Evolutionary conservation across 2,888 invertebrate genomes (phyloP), one percentile per base, ranked within the genome.

Genomic region (Malthinus seriepunctatus): DNA sequence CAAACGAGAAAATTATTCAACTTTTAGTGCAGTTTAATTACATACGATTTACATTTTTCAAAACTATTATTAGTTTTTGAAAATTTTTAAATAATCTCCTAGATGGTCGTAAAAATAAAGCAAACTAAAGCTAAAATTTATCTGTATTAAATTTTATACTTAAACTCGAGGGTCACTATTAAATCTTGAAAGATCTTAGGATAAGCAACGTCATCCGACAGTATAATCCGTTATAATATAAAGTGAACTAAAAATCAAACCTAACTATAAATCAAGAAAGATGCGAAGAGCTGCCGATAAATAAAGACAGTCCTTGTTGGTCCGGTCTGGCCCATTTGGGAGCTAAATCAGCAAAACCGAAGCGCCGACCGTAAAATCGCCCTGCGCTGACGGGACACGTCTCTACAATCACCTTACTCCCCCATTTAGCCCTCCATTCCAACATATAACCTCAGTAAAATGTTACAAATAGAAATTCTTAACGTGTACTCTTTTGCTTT

Each of bases 261-360:
- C 62, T 66, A 66, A 66, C 62, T 66, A 69, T 72, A 72, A 72
- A 72, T 71, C 72, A 71, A 67, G 58, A 60, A 60, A 53, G 62
- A 48, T 51, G 57, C 53, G 67, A 69, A 70, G 68, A 71, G 67
- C 67, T 68, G 65, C 69, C 72, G 71, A 73, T 74, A 73, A 73
- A 73, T 73, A 73, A 73, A 71, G 68, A 70, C 71, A 68, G 70
- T 69, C 68, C 63, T 58, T 61, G 63, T 58, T 62, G 63, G 60
- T 59, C 60, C 56, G 61, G 57, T 56, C 63, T 65, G 67, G 63
- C 67, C 69, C 72, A 69, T 67, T 67, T 69, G 70, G 68, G 68
- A 69, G 70, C 68, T 62, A 63, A 69, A 71, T 72, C 72, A 72
- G 72, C 71, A 72, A 69, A 72, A 69, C 70, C 67, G 67, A 64